Evolutionary conservation across 2,888 invertebrate genomes (phyloP).

Genomic region (Agrotis segetum): DNA sequence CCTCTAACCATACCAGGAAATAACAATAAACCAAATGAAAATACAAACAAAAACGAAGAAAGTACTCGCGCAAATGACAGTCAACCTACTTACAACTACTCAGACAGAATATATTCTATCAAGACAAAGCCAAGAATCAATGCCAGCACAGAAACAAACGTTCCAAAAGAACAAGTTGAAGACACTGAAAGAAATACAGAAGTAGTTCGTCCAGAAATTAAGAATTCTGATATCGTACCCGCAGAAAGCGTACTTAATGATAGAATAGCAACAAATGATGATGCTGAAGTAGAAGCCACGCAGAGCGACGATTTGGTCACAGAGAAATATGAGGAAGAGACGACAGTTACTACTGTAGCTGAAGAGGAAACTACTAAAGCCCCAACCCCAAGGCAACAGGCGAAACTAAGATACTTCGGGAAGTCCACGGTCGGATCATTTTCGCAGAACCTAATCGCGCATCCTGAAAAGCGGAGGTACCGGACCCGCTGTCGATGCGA

Average conservation of each 20-base stretch:
- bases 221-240: slow-evolving; percentile 41
- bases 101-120: slow-evolving; percentile 55
- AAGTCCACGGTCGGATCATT: slow-evolving; percentile 67
- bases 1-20: slow-evolving; percentile 71
- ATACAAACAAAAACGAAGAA: slow-evolving; percentile 7
- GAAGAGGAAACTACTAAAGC: slow-evolving; percentile 63
- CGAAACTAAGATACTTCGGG: slow-evolving; percentile 81
- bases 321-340: slow-evolving; percentile 64
- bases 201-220: slow-evolving; percentile 13
- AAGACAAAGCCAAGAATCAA: slow-evolving; percentile 47
- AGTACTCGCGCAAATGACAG: slow-evolving; percentile 14
- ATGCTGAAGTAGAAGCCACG: slow-evolving; percentile 66
- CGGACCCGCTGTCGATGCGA: slow-evolving; percentile 85
- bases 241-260: slow-evolving; percentile 52
- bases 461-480: slow-evolving; percentile 76
- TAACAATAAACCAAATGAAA: slow-evolving; percentile 10
- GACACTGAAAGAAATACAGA: slow-evolving; percentile 9
- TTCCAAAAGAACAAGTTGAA: slow-evolving; percentile 11
- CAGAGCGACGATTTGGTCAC: slow-evolving; percentile 65
- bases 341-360: slow-evolving; percentile 61
- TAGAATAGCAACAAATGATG: slow-evolving; percentile 42
- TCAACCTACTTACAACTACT: slow-evolving; percentile 47
- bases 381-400: slow-evolving; percentile 70
- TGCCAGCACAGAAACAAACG: slow-evolving; percentile 41
- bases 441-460: slow-evolving; percentile 77